A percentile compares a stretch with the other conserved stretches of the same genome.
Conservation (phyloP, 1,140 invertebrate genomes). For the Penaeus vannamei region DNA sequence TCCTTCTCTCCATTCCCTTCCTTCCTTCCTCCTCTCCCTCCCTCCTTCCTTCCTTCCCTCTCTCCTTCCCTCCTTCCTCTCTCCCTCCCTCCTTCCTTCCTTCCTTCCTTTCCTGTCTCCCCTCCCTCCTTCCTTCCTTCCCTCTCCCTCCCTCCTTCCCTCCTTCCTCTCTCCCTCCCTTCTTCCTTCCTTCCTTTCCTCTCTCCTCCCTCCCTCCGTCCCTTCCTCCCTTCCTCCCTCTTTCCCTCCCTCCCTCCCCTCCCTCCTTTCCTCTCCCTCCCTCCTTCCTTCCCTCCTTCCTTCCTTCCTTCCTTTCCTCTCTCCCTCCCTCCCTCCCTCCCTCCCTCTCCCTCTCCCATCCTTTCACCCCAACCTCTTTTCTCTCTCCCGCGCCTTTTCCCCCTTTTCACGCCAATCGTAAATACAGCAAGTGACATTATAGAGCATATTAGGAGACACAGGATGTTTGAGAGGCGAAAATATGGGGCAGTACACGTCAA, state of each 20-base stretch:
- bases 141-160: background rate
- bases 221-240: too few relatives aligned
- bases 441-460: slow-evolving; percentile 24
- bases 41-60: background rate
- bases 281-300: background rate
- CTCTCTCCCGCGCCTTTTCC: background rate
- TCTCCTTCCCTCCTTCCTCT: background rate
- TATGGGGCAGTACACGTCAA: slow-evolving; percentile 37
- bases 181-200: background rate
- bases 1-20: background rate
- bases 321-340: background rate
- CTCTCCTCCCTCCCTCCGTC: background rate
- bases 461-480: slow-evolving; percentile 37
- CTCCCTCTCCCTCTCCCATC: background rate
- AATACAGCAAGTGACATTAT: slow-evolving; percentile 26
- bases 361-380: background rate
- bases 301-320: background rate
- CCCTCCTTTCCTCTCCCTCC: background rate
- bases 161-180: background rate
- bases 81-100: background rate
- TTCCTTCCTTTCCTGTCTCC: background rate
- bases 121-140: background rate
- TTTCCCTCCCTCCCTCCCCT: too few relatives aligned
- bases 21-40: background rate
- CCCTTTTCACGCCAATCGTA: background rate